phyloP scores from a whole-genome alignment of 1,140 invertebrate genomes.

The Drepana arcuata region DNA sequence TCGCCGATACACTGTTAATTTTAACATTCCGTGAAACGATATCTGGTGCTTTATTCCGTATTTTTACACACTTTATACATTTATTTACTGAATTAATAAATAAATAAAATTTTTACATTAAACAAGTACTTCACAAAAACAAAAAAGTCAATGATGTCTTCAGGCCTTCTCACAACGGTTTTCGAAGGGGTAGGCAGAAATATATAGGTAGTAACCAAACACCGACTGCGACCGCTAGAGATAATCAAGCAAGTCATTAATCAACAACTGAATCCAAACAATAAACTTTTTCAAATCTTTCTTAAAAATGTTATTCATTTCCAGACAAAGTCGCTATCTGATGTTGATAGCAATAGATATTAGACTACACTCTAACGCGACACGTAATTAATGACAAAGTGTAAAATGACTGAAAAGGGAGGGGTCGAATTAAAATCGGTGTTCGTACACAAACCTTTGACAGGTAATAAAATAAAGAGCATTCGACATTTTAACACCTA shows the following conservation, averaged over 20 bases:
- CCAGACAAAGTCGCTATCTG: background rate
- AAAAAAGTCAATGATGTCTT: too few species aligned
- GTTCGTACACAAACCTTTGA: constrained; percentile 15
- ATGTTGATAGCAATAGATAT: background rate
- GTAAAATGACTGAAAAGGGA: constrained; percentile 22
- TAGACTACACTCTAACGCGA: background rate
- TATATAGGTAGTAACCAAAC: too few species aligned
- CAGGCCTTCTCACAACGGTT: too few species aligned
- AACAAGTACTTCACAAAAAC: background rate
- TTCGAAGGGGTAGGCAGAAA: too few species aligned
- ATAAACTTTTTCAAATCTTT: background rate
- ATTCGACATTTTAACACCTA: too few species aligned
- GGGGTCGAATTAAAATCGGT: constrained; percentile 19
- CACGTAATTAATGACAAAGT: constrained; percentile 9
- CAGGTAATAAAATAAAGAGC: constrained; percentile 10
- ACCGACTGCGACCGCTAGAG: too few species aligned
- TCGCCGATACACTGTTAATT: constrained; percentile 32
- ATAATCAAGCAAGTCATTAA: background rate
- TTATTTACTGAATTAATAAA: background rate
- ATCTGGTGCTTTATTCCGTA: constrained; percentile 8
- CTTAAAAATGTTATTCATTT: background rate
- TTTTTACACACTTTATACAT: background rate
- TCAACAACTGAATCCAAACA: background rate
- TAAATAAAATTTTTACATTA: background rate
- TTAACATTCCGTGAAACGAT: constrained; percentile 26